phyloP scores from a whole-genome alignment of 2,888 invertebrate genomes.

The Thymelicus acteon region DNA sequence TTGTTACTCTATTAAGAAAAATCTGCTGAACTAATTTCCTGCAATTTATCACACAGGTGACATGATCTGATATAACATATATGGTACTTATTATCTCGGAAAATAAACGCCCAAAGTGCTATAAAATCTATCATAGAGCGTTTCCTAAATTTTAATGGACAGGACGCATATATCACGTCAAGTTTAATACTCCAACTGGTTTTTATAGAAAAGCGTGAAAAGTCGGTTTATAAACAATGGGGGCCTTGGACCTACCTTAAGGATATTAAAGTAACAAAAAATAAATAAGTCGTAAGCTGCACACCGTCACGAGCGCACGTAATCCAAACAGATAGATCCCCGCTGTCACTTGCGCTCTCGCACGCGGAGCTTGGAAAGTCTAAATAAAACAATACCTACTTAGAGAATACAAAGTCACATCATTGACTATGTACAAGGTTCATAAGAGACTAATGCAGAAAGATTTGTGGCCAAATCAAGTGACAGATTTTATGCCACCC shows the following conservation, averaged over 20 bases:
- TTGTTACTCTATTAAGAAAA: no score
- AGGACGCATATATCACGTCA: conserved; percentile 15
- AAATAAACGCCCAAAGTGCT: no score
- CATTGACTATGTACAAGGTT: no score
- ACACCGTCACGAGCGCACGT: conserved; percentile 65
- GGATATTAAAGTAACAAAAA: conserved; percentile 61
- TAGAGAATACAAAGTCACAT: not conserved
- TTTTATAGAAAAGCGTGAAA: conserved; percentile 17
- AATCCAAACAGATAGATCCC: conserved; percentile 74
- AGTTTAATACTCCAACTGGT: conserved; percentile 11
- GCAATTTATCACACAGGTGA: no score
- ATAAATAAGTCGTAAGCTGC: conserved; percentile 52
- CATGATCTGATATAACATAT: no score
- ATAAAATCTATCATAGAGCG: no score
- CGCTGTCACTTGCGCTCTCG: conserved; percentile 59
- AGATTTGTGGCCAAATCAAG: no score
- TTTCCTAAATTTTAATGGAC: not conserved
- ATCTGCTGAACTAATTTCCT: no score
- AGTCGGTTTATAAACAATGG: conserved; percentile 45
- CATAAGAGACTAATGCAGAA: no score
- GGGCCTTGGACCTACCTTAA: conserved; percentile 51
- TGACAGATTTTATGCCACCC: no score
- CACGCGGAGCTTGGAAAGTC: conserved; percentile 27
- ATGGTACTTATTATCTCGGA: no score
- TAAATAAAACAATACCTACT: conserved; percentile 11